These are phyloP conservation scores for Tubulanus polymorphus DNA, from an alignment of 2,888 invertebrate species.

Conservation along the genomic window DNA sequence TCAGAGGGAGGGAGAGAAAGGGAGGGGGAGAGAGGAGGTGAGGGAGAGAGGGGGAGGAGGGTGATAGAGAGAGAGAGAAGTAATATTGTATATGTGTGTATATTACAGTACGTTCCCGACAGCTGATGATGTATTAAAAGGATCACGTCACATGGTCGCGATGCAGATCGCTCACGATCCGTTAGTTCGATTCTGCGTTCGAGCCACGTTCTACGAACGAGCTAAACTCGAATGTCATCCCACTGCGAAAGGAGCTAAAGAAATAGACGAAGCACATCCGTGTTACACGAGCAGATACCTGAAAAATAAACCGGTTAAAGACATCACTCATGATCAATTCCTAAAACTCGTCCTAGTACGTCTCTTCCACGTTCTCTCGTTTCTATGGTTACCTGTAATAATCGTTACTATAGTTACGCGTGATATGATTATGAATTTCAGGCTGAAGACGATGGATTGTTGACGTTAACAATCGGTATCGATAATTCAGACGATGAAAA, in stretches of 20 bases:
- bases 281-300: slow-evolving; percentile 76
- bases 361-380: neutral
- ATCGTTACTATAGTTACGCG: neutral
- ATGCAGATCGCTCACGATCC: slow-evolving; percentile 91
- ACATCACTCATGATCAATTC: slow-evolving; percentile 85
- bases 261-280: slow-evolving; percentile 91
- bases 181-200: slow-evolving; percentile 74
- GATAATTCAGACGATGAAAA: slow-evolving; percentile 35
- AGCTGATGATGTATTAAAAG: slow-evolving; percentile 79
- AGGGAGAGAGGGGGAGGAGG: no score
- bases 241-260: slow-evolving; percentile 85
- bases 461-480: slow-evolving; percentile 43
- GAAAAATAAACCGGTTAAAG: slow-evolving; percentile 85
- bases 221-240: slow-evolving; percentile 78
- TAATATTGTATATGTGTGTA: no score
- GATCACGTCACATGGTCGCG: slow-evolving; percentile 90
- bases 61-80: no score
- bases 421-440: slow-evolving; percentile 18
- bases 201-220: slow-evolving; percentile 79
- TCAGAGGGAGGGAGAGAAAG: no score
- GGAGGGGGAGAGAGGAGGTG: no score
- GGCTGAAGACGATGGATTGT: slow-evolving; percentile 52
- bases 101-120: slow-evolving; percentile 63
- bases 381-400: neutral
- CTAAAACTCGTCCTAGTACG: slow-evolving; percentile 63